Evolutionary conservation across 2,797 vertebrate genomes (phyloP).

Genomic region (Geotrypetes seraphini): DNA sequence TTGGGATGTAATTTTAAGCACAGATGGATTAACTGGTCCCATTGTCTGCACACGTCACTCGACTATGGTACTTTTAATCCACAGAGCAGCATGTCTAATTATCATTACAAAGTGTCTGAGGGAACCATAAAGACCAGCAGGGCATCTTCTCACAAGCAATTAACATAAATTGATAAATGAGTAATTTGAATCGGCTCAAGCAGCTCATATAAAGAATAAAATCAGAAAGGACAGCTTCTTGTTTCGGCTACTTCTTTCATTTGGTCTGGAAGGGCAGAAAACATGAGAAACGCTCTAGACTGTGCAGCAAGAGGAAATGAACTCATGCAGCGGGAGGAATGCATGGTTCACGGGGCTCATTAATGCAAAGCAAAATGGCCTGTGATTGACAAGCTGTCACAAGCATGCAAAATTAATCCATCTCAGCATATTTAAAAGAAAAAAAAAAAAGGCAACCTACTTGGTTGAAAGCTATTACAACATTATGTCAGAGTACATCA

Average conservation of each 20-base stretch:
- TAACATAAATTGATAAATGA: conserved; percentile 82
- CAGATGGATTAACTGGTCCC: conserved; percentile 77
- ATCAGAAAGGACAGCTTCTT: conserved; percentile 48
- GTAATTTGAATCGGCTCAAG: conserved; percentile 64
- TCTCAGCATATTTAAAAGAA: conserved; percentile 34
- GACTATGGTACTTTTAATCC: conserved; percentile 68
- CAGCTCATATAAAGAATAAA: conserved; percentile 60
- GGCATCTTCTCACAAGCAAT: conserved; percentile 79
- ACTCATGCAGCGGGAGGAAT: conserved; percentile 36
- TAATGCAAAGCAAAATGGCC: conserved; percentile 42
- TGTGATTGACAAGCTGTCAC: conserved; percentile 46
- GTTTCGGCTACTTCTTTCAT: conserved; percentile 44
- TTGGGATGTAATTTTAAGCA: conserved; percentile 73
- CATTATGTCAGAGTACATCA: conserved; percentile 36
- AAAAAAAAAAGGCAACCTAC: neutral
- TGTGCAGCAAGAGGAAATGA: conserved; percentile 18
- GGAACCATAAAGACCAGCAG: conserved; percentile 70
- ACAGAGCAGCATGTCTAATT: conserved; percentile 74
- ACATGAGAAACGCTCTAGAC: conserved; percentile 36
- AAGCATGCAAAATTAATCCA: conserved; percentile 28
- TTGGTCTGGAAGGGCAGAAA: conserved; percentile 38
- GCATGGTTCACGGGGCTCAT: conserved; percentile 37
- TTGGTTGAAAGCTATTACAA: conserved; percentile 37
- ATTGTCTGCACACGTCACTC: conserved; percentile 61
- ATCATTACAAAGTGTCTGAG: conserved; percentile 78